Evolutionary conservation across 1,140 invertebrate genomes (phyloP).

Genomic region (Brachionus calyciflorus): DNA sequence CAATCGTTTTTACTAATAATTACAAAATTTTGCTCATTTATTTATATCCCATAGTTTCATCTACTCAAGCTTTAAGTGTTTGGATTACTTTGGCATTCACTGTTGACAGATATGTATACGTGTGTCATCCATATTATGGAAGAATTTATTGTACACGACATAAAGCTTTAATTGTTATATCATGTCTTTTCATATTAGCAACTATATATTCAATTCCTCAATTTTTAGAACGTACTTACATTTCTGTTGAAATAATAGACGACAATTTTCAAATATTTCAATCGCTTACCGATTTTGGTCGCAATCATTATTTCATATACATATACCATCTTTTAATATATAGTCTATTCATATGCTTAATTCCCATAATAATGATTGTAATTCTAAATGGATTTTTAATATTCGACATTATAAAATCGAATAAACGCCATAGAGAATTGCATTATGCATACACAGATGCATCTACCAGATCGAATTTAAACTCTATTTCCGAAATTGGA

Average conservation of each 20-base stretch:
- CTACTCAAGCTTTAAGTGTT: constrained; percentile 57
- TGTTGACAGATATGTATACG: constrained; percentile 61
- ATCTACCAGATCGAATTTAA: neutral
- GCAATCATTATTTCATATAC: constrained; percentile 15
- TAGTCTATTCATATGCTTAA: constrained; percentile 10
- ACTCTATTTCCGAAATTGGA: neutral
- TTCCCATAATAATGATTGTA: constrained; percentile 24
- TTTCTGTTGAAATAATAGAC: neutral
- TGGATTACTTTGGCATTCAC: constrained; percentile 61
- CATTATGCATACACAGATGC: constrained; percentile 1
- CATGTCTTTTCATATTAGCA: constrained; percentile 7
- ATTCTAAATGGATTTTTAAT: constrained; percentile 33
- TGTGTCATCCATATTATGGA: constrained; percentile 60
- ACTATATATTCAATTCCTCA: constrained; percentile 34
- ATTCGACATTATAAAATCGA: constrained; percentile 26
- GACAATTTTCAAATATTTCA: constrained; percentile 27
- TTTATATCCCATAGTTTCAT: constrained; percentile 49
- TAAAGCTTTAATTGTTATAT: constrained; percentile 35
- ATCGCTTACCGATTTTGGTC: constrained; percentile 13
- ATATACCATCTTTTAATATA: constrained; percentile 43
- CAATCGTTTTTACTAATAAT: neutral
- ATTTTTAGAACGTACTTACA: constrained; percentile 33
- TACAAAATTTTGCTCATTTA: constrained; percentile 37
- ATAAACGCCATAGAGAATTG: constrained; percentile 37
- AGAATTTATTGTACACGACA: constrained; percentile 54